Evolutionary conservation across 2,797 vertebrate genomes (phyloP).

Genomic region (Tiaroga cobitis): DNA sequence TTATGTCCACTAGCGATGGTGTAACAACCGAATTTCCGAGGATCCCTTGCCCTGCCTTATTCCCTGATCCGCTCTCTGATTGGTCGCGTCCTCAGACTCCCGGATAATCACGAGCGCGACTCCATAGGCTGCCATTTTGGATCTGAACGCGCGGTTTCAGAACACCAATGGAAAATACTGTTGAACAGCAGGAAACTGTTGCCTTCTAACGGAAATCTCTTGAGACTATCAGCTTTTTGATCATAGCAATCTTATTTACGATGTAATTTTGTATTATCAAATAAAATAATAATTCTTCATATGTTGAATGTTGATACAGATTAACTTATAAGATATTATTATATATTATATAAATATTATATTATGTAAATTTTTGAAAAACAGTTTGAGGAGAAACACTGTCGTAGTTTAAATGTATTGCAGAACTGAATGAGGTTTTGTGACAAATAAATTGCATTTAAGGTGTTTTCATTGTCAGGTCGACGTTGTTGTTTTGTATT

Average conservation of each 20-base stretch:
- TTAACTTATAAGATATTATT: too few relatives aligned
- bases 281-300: too few relatives aligned
- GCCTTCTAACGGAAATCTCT: neutral
- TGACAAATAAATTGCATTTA: neutral
- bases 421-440: neutral
- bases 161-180: rapidly evolving
- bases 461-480: neutral
- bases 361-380: too few relatives aligned
- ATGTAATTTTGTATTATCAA: neutral
- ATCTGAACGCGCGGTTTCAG: constrained; percentile 16
- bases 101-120: constrained; percentile 49
- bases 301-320: too few relatives aligned
- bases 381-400: neutral
- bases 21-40: neutral
- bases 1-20: neutral
- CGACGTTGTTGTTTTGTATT: neutral
- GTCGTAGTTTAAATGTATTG: neutral
- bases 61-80: constrained; percentile 13
- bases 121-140: constrained; percentile 12
- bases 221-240: too few relatives aligned
- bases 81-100: constrained; percentile 10
- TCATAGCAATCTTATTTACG: neutral
- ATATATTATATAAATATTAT: too few relatives aligned
- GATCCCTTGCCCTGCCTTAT: constrained; percentile 37
- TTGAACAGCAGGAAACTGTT: constrained; percentile 13